Evolutionary conservation across 53 echinoderm and acorn worm genomes (phyloP).

Genomic region (Mesocentrotus franciscanus): DNA sequence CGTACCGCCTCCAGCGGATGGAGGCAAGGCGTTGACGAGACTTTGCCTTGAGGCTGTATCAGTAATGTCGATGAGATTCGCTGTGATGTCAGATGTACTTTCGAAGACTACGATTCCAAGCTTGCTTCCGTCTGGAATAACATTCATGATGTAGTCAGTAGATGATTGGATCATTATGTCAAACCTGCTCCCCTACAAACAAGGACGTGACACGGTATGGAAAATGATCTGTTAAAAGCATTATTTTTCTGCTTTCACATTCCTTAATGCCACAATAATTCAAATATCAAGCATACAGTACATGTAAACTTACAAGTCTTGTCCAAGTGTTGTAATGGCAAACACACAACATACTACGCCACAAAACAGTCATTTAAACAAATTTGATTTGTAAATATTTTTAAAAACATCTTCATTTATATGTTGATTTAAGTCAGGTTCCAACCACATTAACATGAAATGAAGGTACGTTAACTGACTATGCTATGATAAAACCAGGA

Average conservation of each 20-base stretch:
- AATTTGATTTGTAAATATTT: too few species aligned
- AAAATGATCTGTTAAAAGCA: background rate
- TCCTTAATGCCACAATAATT: too few species aligned
- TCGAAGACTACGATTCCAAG: slow-evolving; percentile 53
- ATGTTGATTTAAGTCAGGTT: too few species aligned
- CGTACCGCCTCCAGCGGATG: background rate
- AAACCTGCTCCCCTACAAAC: background rate
- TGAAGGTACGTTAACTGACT: too few species aligned
- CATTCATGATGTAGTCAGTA: slow-evolving; percentile 38
- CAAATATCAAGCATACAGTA: too few species aligned
- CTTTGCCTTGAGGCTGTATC: background rate
- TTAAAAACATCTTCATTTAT: too few species aligned
- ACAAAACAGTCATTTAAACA: too few species aligned
- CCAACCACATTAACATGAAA: too few species aligned
- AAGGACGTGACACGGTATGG: background rate
- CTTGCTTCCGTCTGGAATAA: slow-evolving; percentile 20
- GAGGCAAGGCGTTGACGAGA: slow-evolving; percentile 32
- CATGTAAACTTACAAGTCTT: background rate
- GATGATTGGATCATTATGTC: slow-evolving; percentile 9
- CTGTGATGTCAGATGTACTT: background rate
- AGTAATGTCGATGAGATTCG: background rate
- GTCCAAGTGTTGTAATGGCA: background rate
- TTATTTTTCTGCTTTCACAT: too few species aligned
- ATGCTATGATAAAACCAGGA: too few species aligned
- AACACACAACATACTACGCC: background rate